A percentile compares a stretch with the other conserved stretches of the same genome.
These are phyloP conservation scores for Parnassius smintheus DNA, from an alignment of 2,888 invertebrate genomes.

Conservation along the genomic window DNA sequence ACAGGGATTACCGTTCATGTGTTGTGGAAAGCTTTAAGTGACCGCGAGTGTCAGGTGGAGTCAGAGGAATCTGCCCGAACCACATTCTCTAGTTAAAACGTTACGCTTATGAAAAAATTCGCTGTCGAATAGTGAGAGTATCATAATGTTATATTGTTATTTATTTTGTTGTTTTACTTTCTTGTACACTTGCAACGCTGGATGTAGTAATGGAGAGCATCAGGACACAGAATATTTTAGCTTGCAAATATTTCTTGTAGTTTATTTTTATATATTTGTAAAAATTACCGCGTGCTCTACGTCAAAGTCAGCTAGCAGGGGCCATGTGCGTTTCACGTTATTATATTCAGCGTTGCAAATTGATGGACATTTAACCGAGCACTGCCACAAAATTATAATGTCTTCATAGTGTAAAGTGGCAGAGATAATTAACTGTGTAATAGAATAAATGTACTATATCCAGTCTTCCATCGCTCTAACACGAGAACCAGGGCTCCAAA, in stretches of 20 bases:
- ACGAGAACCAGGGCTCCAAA: not conserved
- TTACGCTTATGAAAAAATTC: constrained; percentile 21
- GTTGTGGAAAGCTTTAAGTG: not conserved
- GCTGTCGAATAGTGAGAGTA: constrained; percentile 28
- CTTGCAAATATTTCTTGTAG: constrained; percentile 31
- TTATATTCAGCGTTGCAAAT: constrained; percentile 2
- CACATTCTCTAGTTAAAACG: constrained; percentile 6
- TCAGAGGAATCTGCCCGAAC: not conserved
- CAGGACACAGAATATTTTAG: not conserved
- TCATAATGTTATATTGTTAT: constrained; percentile 41
- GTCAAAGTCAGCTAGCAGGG: not conserved
- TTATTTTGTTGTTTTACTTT: constrained; percentile 43
- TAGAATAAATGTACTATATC: constrained; percentile 37
- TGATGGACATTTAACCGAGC: constrained; percentile 24
- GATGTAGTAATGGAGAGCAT: not conserved
- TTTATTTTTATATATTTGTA: constrained; percentile 32
- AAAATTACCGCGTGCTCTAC: not conserved
- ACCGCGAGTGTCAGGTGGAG: constrained; percentile 1
- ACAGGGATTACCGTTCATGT: not conserved
- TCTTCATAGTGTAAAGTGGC: constrained; percentile 52
- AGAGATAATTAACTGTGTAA: constrained; percentile 35
- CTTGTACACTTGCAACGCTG: constrained; percentile 17
- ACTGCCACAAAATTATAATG: constrained; percentile 34
- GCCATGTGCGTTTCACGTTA: not conserved
- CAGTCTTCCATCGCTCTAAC: constrained; percentile 62